Conservation (phyloP, 2,797 vertebrate species). For the Gambusia yucatana region DNA sequence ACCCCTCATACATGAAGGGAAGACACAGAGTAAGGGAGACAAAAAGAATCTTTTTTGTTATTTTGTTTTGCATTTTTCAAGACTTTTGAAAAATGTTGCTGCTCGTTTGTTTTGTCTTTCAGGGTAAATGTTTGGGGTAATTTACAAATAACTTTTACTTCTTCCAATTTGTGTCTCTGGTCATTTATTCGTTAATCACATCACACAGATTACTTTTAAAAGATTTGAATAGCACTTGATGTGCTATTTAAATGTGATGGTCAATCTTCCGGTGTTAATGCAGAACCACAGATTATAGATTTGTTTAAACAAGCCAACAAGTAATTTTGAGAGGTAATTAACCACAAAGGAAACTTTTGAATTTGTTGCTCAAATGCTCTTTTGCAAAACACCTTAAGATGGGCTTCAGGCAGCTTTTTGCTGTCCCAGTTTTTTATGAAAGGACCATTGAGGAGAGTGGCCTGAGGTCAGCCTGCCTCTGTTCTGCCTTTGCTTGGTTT, state of each 20-base stretch:
- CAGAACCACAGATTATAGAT: neutral
- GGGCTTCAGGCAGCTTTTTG: neutral
- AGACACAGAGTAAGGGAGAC: neutral
- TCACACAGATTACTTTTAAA: neutral
- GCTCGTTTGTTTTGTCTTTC: neutral
- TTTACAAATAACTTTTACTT: neutral
- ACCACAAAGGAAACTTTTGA: neutral
- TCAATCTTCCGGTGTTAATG: neutral
- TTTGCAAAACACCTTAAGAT: neutral
- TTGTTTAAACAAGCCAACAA: neutral
- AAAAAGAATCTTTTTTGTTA: neutral
- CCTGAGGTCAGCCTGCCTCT: neutral
- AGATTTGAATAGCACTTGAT: neutral
- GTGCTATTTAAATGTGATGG: neutral
- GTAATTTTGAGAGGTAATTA: neutral
- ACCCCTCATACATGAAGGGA: conserved; percentile 4
- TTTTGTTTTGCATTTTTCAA: neutral
- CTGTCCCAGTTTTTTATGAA: neutral
- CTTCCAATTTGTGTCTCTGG: neutral
- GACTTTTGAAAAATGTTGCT: neutral
- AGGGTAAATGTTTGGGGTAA: neutral
- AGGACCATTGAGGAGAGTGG: neutral
- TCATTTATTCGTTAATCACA: neutral
- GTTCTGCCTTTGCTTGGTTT: neutral
- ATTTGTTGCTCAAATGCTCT: neutral